Base-by-base conservation (phyloP, 37 sponge, comb jelly and placozoan species). In the Hormiphora californensis region DNA sequence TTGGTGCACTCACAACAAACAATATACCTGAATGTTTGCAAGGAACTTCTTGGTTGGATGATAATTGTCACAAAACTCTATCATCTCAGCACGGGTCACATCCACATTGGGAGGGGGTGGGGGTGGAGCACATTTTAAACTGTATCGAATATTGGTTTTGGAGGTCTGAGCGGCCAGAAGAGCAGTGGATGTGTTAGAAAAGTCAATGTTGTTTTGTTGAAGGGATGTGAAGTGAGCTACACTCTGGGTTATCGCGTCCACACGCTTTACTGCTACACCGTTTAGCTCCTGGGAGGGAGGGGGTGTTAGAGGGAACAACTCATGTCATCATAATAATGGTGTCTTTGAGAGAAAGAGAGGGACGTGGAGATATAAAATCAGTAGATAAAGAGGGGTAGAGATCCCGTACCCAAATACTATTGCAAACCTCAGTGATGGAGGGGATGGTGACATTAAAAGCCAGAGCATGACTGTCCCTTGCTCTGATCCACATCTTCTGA, bases 361-460 rank as follows among this genome's bases (percentile, higher is more conserved):
- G n/a, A n/a, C n/a, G n/a, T n/a, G n/a, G n/a, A n/a, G n/a, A n/a
- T n/a, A n/a, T n/a, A 46, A 46, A 12, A 46, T 17, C 12, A 17
- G 12, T 46, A 46, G 8, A 8, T 17, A 46, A 46, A 8, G 12
- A 46, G 8, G 8, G 51, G 51, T 17, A 17, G 12, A 46, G 51
- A 17, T 46, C 51, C 8, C 51, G 8, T 17, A 46, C 8, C 8
- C 12, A 17, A 46, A 8, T 46, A 8, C 51, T 46, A 46, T 46
- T 46, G 8, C 51, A 46, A 46, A 73, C 81, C 81, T 73, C 81
- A 4, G 43, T 43, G 9, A 73, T 73, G 1, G 81, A 73, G 1
- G 81, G 81, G 46, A 73, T 73, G 11, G 81, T 73, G 25, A 73
- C 81, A 73, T 17, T 73, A 46, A 73, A 73, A 46, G 81, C 81